Percentiles rank a stretch among this genome's conserved stretches.
Conservation (phyloP, 30 jellyfish, hydroid and myxozoan genomes). For the Hydra vulgaris region DNA sequence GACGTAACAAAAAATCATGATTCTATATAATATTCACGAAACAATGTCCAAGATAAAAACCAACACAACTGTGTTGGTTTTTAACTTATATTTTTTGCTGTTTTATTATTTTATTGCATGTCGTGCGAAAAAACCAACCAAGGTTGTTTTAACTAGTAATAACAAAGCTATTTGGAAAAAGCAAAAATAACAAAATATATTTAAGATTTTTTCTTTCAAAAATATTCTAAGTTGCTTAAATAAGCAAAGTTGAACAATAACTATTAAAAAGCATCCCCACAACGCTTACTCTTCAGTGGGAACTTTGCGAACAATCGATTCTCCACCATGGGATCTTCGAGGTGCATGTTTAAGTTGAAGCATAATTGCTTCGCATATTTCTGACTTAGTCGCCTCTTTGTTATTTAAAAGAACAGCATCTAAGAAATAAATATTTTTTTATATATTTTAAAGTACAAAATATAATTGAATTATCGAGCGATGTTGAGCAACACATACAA, state of each 20-base stretch:
- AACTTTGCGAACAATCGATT: conserved; percentile 8
- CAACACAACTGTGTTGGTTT: neutral
- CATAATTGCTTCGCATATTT: conserved; percentile 1
- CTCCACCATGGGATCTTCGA: conserved; percentile 7
- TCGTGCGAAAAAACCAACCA: neutral
- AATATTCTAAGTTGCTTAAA: neutral
- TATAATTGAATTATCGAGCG: neutral
- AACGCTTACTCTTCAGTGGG: conserved; percentile 3
- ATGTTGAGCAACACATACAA: neutral
- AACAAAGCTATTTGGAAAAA: neutral
- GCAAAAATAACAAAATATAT: neutral
- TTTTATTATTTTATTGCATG: neutral
- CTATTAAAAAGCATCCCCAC: neutral
- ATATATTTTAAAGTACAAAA: neutral
- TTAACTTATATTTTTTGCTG: neutral
- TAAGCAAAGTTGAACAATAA: neutral
- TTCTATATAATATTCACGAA: neutral
- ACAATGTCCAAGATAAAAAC: neutral
- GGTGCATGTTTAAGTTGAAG: conserved; percentile 13
- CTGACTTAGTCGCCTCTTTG: conserved; percentile 10
- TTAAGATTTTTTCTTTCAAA: neutral
- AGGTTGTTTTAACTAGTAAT: neutral
- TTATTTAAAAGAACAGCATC: conserved; percentile 5
- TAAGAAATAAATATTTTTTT: neutral
- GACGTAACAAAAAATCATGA: neutral